phyloP scores from a whole-genome alignment of 2,113 vertebrate genomes.

The Leptocoma aspasia region DNA sequence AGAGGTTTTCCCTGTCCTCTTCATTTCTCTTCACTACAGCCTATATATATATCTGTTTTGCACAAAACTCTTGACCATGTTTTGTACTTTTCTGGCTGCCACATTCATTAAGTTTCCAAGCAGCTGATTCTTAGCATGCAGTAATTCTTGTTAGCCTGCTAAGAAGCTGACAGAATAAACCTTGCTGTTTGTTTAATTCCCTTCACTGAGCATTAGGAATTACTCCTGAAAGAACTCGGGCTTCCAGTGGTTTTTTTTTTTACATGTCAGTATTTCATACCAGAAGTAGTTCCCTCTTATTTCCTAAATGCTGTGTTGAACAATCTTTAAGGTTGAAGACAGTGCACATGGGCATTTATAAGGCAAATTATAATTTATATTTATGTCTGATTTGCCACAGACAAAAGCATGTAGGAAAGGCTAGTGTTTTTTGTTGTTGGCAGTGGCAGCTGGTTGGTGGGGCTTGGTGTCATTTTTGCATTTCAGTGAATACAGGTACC shows the following conservation, averaged over 20 bases:
- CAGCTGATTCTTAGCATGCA: conserved; percentile 33
- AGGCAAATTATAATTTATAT: too few relatives aligned
- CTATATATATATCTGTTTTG: not conserved
- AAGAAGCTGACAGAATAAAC: conserved; percentile 49
- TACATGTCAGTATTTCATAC: not conserved
- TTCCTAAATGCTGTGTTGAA: not conserved
- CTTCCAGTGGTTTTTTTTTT: conserved; percentile 39
- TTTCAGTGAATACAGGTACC: not conserved
- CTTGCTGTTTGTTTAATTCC: conserved; percentile 46
- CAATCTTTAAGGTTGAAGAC: not conserved
- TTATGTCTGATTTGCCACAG: not conserved
- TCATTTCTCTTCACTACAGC: not conserved
- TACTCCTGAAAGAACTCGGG: not conserved
- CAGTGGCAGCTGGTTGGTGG: not conserved
- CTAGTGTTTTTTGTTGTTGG: not conserved
- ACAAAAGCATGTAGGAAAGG: not conserved
- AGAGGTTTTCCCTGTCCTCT: not conserved
- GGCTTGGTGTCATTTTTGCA: not conserved
- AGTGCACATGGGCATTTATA: not conserved
- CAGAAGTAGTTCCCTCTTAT: not conserved
- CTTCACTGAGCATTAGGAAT: conserved; percentile 41
- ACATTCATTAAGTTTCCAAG: conserved; percentile 36
- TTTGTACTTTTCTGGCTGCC: conserved; percentile 2
- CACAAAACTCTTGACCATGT: not conserved
- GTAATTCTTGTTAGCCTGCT: conserved; percentile 49